Base-by-base conservation (phyloP, 64 coral and sea anemone species). In the Astreopora myriophthalma region DNA sequence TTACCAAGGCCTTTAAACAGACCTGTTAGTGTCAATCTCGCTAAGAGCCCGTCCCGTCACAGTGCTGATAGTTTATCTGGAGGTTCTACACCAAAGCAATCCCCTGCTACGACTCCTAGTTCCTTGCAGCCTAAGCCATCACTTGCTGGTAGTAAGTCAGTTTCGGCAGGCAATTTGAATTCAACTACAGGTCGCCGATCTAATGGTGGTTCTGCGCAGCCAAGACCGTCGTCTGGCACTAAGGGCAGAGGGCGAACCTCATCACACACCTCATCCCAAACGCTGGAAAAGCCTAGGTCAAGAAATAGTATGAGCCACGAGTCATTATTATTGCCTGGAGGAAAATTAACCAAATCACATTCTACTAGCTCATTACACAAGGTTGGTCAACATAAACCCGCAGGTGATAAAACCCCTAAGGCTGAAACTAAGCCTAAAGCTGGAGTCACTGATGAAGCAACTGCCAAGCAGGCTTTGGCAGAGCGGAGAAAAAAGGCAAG, bases 381-480 rank as follows among this genome's bases (percentile, higher is more conserved):
- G 29, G 74, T 97, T 69, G 87, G 69, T 14, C 68, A 42, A 17
- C 62, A 94, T 16, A 93, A 87, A 73, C 51, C 80, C 5, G 13
- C 76, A 36, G 19, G 46, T 24, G 85, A 96, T 57, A 49, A 88
- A 71, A 92, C 69, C 82, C 68, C 77, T 20, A 87, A 91, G 80
- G 52, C 91, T 64, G 92, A 89, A 62, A 68, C 86, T 7, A 97
- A 97, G 64, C 95, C 91, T 13, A 93, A 97, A 85, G 95, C 95
- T 40, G 91, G 95, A 19, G 29, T 97, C 24, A 89, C 90, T 31
- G 95, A 97, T 86, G 95, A 97, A 66, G 92, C 88, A 23, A 85
- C 95, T 74, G 95, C 95, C 14, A 94, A 94, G 49, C 91, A 97
- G 80, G 95, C 95, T 6, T 76, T 97, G 52, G 95, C 95, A 85